Base-by-base conservation (phyloP, 2,797 vertebrate species). In the Urophycis tenuis region DNA sequence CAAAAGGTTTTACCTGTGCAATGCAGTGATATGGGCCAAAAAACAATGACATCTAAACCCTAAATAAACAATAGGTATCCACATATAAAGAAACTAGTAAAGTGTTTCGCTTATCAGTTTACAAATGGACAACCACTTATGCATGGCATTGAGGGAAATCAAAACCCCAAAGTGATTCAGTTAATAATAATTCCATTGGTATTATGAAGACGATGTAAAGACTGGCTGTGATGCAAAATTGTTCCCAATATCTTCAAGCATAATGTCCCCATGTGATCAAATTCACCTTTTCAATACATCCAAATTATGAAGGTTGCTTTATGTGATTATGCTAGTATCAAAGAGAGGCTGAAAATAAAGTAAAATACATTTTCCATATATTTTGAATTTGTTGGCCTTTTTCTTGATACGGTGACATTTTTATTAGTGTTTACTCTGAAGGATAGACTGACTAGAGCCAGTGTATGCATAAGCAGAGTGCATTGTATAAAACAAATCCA, bases 401-500 rank as follows among this genome's bases (percentile, higher is more conserved):
- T 64, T 64, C 60, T 64, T 7, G 15, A 64, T 64, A n/a, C n/a
- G 22, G 53, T 25, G n/a, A n/a, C n/a, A n/a, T n/a, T n/a, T n/a
- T n/a, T n/a, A n/a, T n/a, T n/a, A n/a, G n/a, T n/a, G n/a, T n/a
- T n/a, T n/a, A n/a, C n/a, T 33, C 14, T 10, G 69, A 71, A 7
- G 4, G 33, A 6, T 31, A 31, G 29, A 33, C 30, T 33, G 32
- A 29, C 67, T 17, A 71, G 69, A 71, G 69, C 12, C 30, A 35
- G 34, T 17, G 3, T 78, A 72, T 80, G 89, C 85, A 87, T 90
- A 86, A 91, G 89, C 90, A 91, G 80, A 91, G 89, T 92, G 91
- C 92, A 91, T 86, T 92, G 90, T 90, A 72, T 11, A 75, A 74
- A 79, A 73, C 25, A 0, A 60, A 15, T 33, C 75, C 35, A 78